Evolutionary conservation across 2,888 invertebrate genomes (phyloP), one percentile per base, ranked within the genome.

Genomic region (Geotrupes spiniger): DNA sequence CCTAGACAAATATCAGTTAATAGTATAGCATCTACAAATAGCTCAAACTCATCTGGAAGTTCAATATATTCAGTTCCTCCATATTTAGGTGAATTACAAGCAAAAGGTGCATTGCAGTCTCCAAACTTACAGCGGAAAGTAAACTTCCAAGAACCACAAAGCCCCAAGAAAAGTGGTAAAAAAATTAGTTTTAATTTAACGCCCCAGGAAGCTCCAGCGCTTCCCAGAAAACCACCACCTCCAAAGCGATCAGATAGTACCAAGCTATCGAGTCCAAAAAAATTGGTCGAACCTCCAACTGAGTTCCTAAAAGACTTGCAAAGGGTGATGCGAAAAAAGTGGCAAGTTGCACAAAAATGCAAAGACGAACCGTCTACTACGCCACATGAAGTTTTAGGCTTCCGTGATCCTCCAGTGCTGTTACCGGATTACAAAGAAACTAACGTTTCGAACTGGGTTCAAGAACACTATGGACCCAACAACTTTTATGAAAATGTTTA

Each of bases 281-380:
- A 87, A 60, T 71, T 89, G 17, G 80, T 82, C 0, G 87, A 88
- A 62, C 88, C 89, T 2, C 87, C 89, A 0, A 83, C 84, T 16
- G 89, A 89, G 49, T 93, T 94, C 65, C 76, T 94, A 36, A 87
- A 89, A 66, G 93, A 94, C 70, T 76, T 94, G 38, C 93, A 94
- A 66, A 78, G 92, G 42, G 93, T 94, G 0, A 93, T 94, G 90
- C 81, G 90, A 57, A 92, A 92, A 66, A 94, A 94, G 65, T 90
- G 90, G 90, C 90, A 92, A 64, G 92, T 93, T 1, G 92, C 93
- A 2, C 92, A 94, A 65, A 93, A 93, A 68, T 92, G 93, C 66
- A 90, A 92, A 71, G 74, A 87, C 15, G 92, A 93, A 69, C 84
- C 86, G 9, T 83, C 87, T n/a, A 90, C 91, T 1, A 90, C 90